phyloP scores from a whole-genome alignment of 1,140 invertebrate species.

The Cylas formicarius region DNA sequence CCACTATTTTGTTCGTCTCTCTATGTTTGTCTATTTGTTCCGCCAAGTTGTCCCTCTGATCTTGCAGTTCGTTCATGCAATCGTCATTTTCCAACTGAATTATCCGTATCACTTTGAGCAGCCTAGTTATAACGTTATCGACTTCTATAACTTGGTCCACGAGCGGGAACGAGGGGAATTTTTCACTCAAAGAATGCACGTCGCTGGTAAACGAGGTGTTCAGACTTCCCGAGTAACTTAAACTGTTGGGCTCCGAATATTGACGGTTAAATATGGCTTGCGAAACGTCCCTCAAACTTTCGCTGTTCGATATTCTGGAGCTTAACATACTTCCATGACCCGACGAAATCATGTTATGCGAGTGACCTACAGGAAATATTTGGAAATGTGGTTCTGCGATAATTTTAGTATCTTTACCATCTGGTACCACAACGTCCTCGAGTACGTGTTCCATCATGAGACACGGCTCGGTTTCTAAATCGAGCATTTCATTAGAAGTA shows the following conservation, averaged over 20 bases:
- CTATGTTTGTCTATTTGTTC: conserved; percentile 38
- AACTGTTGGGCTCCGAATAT: conserved; percentile 46
- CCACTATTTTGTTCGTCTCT: conserved; percentile 39
- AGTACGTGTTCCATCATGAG: conserved; percentile 68
- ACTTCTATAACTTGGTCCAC: conserved; percentile 69
- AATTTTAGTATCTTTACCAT: no score
- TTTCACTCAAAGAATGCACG: conserved; percentile 38
- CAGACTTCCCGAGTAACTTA: conserved; percentile 27
- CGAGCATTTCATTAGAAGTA: conserved; percentile 54
- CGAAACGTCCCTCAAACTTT: conserved; percentile 59
- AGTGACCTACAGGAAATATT: conserved; percentile 42
- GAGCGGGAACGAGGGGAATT: conserved; percentile 44
- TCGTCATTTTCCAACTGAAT: conserved; percentile 62
- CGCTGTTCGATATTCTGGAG: conserved; percentile 41
- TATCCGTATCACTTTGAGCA: conserved; percentile 65
- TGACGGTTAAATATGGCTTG: conserved; percentile 56
- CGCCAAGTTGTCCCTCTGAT: conserved; percentile 43
- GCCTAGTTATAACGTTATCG: conserved; percentile 63
- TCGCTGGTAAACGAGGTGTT: conserved; percentile 38
- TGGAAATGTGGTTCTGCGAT: no score
- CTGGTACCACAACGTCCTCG: conserved; percentile 56
- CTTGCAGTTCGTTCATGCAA: conserved; percentile 54
- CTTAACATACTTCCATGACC: conserved; percentile 39
- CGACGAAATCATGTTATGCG: conserved; percentile 61
- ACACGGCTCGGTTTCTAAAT: conserved; percentile 71